Conservation (phyloP, 2,888 invertebrate genomes). For the Cheilosia pagana region DNA sequence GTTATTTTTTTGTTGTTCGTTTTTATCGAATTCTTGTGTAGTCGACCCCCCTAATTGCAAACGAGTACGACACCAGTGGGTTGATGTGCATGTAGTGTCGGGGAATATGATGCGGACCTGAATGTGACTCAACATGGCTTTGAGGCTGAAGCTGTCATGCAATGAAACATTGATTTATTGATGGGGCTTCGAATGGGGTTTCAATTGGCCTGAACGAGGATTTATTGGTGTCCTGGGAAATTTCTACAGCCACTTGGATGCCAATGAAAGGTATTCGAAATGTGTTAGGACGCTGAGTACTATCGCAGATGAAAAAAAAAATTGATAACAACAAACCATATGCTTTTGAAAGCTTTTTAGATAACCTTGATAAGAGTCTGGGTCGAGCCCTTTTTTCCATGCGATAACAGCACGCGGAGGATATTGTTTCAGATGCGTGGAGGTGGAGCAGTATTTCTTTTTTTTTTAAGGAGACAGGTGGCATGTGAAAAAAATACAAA, state of each 20-base stretch:
- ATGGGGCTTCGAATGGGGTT: slow-evolving; percentile 57
- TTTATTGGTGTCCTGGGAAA: slow-evolving; percentile 64
- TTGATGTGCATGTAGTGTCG: slow-evolving; percentile 14
- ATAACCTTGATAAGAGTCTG: slow-evolving; percentile 23
- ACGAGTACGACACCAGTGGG: slow-evolving; percentile 6
- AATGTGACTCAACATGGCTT: slow-evolving; percentile 54
- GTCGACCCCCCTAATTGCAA: slow-evolving; percentile 62
- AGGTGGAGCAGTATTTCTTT: neutral
- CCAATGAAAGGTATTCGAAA: slow-evolving; percentile 63
- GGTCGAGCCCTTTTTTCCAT: slow-evolving; percentile 1
- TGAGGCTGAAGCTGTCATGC: slow-evolving; percentile 49
- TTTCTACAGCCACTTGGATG: slow-evolving; percentile 48
- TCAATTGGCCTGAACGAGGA: slow-evolving; percentile 63
- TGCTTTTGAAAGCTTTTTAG: slow-evolving; percentile 11
- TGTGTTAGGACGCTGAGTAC: slow-evolving; percentile 21
- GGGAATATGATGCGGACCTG: slow-evolving; percentile 46
- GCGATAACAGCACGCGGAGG: neutral
- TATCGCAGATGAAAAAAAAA: slow-evolving; percentile 5
- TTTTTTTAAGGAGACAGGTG: slow-evolving; percentile 16
- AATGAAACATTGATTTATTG: slow-evolving; percentile 66
- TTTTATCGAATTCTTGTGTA: slow-evolving; percentile 63
- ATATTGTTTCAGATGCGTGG: neutral
- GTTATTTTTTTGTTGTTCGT: neutral
- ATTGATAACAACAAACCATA: neutral
- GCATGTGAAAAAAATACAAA: slow-evolving; percentile 13